These are phyloP conservation scores for Centropyge bicolor DNA, from an alignment of 2,797 vertebrate genomes.

Conservation along the genomic window DNA sequence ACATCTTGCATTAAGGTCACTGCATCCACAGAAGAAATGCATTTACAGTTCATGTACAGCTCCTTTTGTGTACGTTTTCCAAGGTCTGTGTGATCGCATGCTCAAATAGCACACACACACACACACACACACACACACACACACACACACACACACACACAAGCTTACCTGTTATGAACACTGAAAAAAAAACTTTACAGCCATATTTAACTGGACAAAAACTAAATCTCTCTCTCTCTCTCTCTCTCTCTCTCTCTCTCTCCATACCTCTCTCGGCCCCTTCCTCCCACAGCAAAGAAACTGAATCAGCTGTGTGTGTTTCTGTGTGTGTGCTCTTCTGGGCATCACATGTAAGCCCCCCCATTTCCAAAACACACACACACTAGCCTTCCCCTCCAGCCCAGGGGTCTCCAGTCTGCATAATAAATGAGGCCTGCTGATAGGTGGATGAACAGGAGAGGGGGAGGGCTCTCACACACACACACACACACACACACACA, in stretches of 20 bases:
- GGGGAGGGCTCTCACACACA: slow-evolving; percentile 39
- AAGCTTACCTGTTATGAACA: neutral
- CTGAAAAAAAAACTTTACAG: neutral
- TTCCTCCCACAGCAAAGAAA: slow-evolving; percentile 45
- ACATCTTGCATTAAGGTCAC: slow-evolving; percentile 2
- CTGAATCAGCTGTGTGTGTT: slow-evolving; percentile 61
- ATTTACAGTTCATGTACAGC: slow-evolving; percentile 27
- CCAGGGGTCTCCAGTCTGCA: slow-evolving; percentile 80
- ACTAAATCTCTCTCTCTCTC: slow-evolving; percentile 14
- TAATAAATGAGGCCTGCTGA: slow-evolving; percentile 83
- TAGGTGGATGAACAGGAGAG: slow-evolving; percentile 72
- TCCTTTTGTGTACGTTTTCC: slow-evolving; percentile 39
- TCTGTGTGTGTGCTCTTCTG: slow-evolving; percentile 27
- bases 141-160: neutral
- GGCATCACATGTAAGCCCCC: slow-evolving; percentile 33
- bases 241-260: slow-evolving; percentile 15
- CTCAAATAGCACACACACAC: slow-evolving; percentile 21
- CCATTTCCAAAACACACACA: slow-evolving; percentile 47
- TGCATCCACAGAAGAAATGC: slow-evolving; percentile 13
- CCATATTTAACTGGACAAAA: slow-evolving; percentile 8
- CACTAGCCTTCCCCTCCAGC: slow-evolving; percentile 59
- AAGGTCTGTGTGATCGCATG: slow-evolving; percentile 30
- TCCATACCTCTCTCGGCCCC: slow-evolving; percentile 29
- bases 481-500: slow-evolving; percentile 31
- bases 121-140: slow-evolving; percentile 3